A percentile compares a stretch with the other conserved stretches of the same genome.
These are phyloP conservation scores for Rhombomys opimus DNA, from an alignment of 2,113 vertebrate genomes.

Conservation along the genomic window DNA sequence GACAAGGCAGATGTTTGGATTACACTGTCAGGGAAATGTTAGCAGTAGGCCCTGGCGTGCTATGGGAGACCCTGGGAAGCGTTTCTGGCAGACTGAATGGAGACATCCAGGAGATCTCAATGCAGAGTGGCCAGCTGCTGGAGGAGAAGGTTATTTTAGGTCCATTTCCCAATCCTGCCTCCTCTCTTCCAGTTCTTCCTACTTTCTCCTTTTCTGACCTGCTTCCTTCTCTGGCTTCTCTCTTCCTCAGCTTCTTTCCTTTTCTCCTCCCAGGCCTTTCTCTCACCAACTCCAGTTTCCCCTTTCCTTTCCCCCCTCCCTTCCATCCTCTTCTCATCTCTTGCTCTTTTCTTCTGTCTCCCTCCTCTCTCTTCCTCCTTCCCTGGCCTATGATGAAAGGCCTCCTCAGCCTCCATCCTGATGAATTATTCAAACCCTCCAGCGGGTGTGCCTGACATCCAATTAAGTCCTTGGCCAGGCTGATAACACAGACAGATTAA, in stretches of 20 bases:
- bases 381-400: constrained; percentile 64
- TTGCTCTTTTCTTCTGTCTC: background rate
- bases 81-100: background rate
- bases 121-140: background rate
- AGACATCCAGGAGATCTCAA: background rate
- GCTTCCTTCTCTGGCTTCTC: background rate
- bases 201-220: too few species aligned
- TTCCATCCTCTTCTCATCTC: too few species aligned
- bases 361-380: background rate
- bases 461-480: constrained; percentile 71
- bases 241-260: background rate
- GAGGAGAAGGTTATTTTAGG: background rate
- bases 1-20: background rate
- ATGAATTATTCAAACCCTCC: constrained; percentile 79
- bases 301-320: background rate
- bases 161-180: background rate
- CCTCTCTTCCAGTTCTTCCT: background rate
- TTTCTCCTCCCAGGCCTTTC: background rate
- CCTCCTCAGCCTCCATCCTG: constrained; percentile 9
- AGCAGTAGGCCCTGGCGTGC: background rate
- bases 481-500: constrained; percentile 80
- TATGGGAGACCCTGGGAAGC: background rate
- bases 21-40: background rate
- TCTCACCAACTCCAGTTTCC: too few species aligned
- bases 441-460: constrained; percentile 69